A percentile compares a stretch with the other conserved stretches of the same genome.
Evolutionary conservation across 92 coral and sea anemone species (phyloP).

Genomic region (Phenganax stokvisi): DNA sequence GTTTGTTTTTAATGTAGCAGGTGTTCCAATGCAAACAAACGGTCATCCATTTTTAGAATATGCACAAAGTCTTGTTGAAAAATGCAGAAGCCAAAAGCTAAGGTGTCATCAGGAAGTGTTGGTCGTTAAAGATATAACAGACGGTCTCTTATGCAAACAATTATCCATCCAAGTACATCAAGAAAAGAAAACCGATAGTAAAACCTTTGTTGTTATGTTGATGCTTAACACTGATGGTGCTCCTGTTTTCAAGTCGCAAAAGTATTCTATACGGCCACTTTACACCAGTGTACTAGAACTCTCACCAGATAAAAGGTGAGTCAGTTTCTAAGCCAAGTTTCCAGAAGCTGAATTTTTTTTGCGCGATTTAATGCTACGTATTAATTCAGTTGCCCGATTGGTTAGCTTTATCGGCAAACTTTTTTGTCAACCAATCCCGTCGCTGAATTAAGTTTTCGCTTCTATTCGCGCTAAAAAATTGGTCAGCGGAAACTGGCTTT

Average conservation of each 20-base stretch:
- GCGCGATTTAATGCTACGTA: too few relatives aligned
- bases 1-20: not conserved
- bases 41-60: conserved; percentile 5
- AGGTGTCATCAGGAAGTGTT: conserved; percentile 33
- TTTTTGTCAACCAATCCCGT: not conserved
- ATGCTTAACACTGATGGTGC: conserved; percentile 53
- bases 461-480: too few relatives aligned
- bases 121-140: conserved; percentile 47
- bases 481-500: too few relatives aligned
- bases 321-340: too few relatives aligned
- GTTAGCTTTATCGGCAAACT: not conserved
- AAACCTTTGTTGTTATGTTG: too few relatives aligned
- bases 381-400: too few relatives aligned
- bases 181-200: not conserved
- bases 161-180: conserved; percentile 3
- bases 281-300: conserved; percentile 47
- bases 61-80: conserved; percentile 15
- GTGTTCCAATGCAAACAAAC: not conserved
- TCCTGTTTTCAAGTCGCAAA: conserved; percentile 52
- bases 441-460: too few relatives aligned
- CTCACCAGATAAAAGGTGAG: conserved; percentile 19
- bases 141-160: conserved; percentile 49
- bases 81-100: conserved; percentile 39
- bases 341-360: too few relatives aligned
- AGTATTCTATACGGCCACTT: conserved; percentile 58